A percentile compares a stretch with the other conserved stretches of the same genome.
Conservation (phyloP, 2,113 vertebrate genomes). For the Heloderma charlesbogerti region DNA sequence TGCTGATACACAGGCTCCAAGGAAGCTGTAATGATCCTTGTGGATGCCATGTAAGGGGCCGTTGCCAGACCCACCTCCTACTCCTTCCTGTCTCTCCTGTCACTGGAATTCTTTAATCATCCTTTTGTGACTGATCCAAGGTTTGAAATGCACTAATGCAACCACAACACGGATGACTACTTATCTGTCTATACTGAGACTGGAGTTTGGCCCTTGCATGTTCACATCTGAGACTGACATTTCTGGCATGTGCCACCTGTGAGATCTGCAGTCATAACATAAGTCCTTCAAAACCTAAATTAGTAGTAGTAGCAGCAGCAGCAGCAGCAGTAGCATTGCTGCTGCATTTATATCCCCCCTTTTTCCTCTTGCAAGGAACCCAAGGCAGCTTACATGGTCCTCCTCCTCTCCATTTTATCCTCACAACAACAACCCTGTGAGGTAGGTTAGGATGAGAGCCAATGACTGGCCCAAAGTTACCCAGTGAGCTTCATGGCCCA, state of each 20-base stretch:
- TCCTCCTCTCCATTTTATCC: too few species aligned
- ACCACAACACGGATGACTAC: neutral
- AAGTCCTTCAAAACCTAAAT: neutral
- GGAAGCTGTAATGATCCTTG: neutral
- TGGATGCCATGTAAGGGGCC: neutral
- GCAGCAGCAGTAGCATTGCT: too few species aligned
- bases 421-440: too few species aligned
- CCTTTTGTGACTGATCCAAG: neutral
- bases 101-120: neutral
- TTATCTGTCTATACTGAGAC: neutral
- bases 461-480: too few species aligned
- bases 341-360: too few species aligned
- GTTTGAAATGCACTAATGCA: neutral
- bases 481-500: too few species aligned
- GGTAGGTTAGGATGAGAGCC: too few species aligned
- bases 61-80: neutral
- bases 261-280: neutral
- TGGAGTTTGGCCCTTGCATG: neutral
- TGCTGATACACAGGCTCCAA: neutral
- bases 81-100: neutral
- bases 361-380: too few species aligned
- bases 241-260: neutral
- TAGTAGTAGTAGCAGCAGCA: too few species aligned
- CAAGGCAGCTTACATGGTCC: too few species aligned
- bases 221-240: neutral